Evolutionary conservation across 2,113 vertebrate species (phyloP).

Genomic region (Triplophysa tibetana): DNA sequence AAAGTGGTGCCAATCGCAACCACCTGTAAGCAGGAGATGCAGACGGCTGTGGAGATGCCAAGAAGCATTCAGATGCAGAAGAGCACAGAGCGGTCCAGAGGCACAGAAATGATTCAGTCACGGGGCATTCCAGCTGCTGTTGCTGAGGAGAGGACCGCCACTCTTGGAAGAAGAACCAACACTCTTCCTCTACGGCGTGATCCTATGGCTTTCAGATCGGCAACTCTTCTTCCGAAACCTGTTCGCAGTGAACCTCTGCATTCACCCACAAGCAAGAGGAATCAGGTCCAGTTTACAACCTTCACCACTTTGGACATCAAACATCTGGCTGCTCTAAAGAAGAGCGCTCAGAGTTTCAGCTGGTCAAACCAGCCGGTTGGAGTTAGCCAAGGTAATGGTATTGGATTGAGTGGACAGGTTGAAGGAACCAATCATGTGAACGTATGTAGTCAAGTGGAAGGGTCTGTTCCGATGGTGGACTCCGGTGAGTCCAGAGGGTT

Average conservation of each 20-base stretch:
- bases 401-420: neutral
- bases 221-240: constrained; percentile 71
- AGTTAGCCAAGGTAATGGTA: constrained; percentile 5
- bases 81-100: constrained; percentile 54
- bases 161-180: constrained; percentile 67
- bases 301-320: constrained; percentile 83
- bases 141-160: constrained; percentile 80
- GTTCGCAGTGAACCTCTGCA: constrained; percentile 77
- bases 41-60: constrained; percentile 40
- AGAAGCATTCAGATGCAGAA: constrained; percentile 42
- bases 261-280: constrained; percentile 95
- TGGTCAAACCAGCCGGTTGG: constrained; percentile 78
- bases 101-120: constrained; percentile 31
- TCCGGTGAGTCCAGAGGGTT: constrained; percentile 65
- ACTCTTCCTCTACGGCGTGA: constrained; percentile 59
- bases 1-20: constrained; percentile 68
- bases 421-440: constrained; percentile 14
- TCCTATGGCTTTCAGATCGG: constrained; percentile 60
- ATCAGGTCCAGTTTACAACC: constrained; percentile 94
- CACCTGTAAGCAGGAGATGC: constrained; percentile 68
- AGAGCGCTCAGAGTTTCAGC: constrained; percentile 78
- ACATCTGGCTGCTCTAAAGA: constrained; percentile 73
- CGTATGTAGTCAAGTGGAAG: constrained; percentile 21
- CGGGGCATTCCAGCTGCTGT: constrained; percentile 24
- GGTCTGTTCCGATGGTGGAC: neutral